Evolutionary conservation across 2,888 invertebrate genomes (phyloP).

Genomic region (Chloroclystis v-ata): DNA sequence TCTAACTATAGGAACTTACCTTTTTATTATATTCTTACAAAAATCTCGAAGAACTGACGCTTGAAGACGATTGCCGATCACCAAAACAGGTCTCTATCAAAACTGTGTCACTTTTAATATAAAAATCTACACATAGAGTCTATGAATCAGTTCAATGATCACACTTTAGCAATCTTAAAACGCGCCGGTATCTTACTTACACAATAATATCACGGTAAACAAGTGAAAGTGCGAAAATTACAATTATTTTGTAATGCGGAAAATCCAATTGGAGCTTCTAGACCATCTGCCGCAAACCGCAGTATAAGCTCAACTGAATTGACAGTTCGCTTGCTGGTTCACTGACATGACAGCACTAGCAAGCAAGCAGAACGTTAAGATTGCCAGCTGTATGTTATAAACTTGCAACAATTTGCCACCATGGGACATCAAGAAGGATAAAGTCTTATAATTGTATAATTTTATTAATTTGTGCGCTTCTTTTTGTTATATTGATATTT

Average conservation of each 20-base stretch:
- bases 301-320: constrained; percentile 38
- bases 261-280: constrained; percentile 28
- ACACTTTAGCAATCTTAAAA: constrained; percentile 17
- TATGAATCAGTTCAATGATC: constrained; percentile 16
- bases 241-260: constrained; percentile 41
- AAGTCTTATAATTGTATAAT: too few relatives aligned
- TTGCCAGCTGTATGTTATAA: constrained; percentile 29
- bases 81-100: constrained; percentile 53
- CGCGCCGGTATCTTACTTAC: constrained; percentile 33
- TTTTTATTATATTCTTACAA: constrained; percentile 34
- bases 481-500: too few relatives aligned
- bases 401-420: neutral
- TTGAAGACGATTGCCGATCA: constrained; percentile 48
- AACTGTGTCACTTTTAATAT: constrained; percentile 48
- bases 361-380: too few relatives aligned
- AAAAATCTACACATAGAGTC: constrained; percentile 28
- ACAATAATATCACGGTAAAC: constrained; percentile 39
- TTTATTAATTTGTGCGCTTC: too few relatives aligned
- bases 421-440: too few relatives aligned
- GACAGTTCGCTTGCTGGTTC: neutral
- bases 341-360: constrained; percentile 1
- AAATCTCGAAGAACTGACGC: constrained; percentile 44
- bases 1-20: too few relatives aligned
- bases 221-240: constrained; percentile 57
- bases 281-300: constrained; percentile 54